Conservation (phyloP, 2,888 invertebrate species). For the Gnatocerus cornutus region DNA sequence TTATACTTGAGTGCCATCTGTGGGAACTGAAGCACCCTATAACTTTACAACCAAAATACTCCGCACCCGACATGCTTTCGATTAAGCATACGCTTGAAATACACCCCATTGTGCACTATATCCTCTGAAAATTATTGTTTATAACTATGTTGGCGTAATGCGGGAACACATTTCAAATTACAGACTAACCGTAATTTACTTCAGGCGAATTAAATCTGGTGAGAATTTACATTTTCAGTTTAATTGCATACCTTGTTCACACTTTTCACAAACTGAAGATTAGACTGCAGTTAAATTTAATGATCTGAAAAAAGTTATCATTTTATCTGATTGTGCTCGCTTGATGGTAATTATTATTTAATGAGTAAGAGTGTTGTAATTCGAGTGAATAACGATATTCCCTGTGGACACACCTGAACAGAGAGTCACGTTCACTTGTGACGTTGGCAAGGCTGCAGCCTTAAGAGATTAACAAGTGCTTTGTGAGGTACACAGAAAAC, state of each 20-base stretch:
- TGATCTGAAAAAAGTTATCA: neutral
- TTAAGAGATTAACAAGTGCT: slow-evolving; percentile 18
- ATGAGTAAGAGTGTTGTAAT: slow-evolving; percentile 14
- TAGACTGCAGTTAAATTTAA: neutral
- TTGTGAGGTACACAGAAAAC: neutral
- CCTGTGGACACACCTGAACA: slow-evolving; percentile 21
- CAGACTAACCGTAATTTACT: slow-evolving; percentile 8
- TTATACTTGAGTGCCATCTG: slow-evolving; percentile 40
- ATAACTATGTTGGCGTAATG: slow-evolving; percentile 20
- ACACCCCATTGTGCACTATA: slow-evolving; percentile 32
- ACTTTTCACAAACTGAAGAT: neutral
- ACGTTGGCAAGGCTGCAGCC: slow-evolving; percentile 19
- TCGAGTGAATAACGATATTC: slow-evolving; percentile 15
- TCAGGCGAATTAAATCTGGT: slow-evolving; percentile 16
- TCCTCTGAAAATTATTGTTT: slow-evolving; percentile 34
- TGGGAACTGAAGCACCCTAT: slow-evolving; percentile 41
- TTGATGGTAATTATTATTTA: slow-evolving; percentile 11
- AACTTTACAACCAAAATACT: slow-evolving; percentile 38
- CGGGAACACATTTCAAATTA: slow-evolving; percentile 8
- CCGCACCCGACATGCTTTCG: slow-evolving; percentile 27
- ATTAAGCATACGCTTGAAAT: slow-evolving; percentile 35
- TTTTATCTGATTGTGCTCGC: slow-evolving; percentile 8
- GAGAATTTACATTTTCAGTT: slow-evolving; percentile 16
- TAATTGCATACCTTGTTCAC: slow-evolving; percentile 2
- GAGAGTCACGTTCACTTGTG: slow-evolving; percentile 20